Percentiles rank a stretch among this genome's conserved stretches.
phyloP scores from a whole-genome alignment of 2,888 invertebrate species.

The Hypena proboscidalis region DNA sequence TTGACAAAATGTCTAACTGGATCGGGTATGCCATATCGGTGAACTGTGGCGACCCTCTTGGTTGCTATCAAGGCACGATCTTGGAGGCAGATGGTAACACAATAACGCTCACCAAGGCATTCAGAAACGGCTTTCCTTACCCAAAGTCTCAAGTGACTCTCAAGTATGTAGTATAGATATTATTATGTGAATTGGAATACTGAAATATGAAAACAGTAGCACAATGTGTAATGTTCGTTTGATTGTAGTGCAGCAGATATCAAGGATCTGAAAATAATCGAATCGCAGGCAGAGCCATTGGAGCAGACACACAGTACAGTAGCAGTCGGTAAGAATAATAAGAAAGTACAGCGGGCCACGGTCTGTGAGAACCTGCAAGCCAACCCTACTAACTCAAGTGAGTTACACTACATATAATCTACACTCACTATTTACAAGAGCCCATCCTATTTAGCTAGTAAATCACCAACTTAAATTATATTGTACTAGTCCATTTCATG shows the following conservation, averaged over 20 bases:
- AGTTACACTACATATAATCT: neutral
- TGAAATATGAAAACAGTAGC: too few relatives aligned
- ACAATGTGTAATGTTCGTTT: neutral
- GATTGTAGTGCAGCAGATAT: conserved; percentile 89
- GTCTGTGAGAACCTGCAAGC: conserved; percentile 75
- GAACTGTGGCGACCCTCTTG: conserved; percentile 90
- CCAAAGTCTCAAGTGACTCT: conserved; percentile 80
- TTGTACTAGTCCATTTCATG: too few relatives aligned
- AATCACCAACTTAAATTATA: too few relatives aligned
- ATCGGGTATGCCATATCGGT: conserved; percentile 94
- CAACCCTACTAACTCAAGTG: conserved; percentile 61
- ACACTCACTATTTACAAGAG: too few relatives aligned
- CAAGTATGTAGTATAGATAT: conserved; percentile 61
- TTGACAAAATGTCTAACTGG: conserved; percentile 84
- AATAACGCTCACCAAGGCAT: conserved; percentile 91
- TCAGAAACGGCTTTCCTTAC: conserved; percentile 90
- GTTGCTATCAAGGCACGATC: conserved; percentile 93
- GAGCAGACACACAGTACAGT: conserved; percentile 74
- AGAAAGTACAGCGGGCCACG: conserved; percentile 66
- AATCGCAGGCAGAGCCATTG: conserved; percentile 78
- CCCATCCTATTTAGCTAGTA: too few relatives aligned
- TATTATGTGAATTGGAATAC: neutral
- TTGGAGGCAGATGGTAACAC: conserved; percentile 88
- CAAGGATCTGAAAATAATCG: conserved; percentile 90
- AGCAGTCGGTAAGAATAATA: conserved; percentile 61